Conservation (phyloP, 2,797 vertebrate genomes). For the Malurus leucopterus region DNA sequence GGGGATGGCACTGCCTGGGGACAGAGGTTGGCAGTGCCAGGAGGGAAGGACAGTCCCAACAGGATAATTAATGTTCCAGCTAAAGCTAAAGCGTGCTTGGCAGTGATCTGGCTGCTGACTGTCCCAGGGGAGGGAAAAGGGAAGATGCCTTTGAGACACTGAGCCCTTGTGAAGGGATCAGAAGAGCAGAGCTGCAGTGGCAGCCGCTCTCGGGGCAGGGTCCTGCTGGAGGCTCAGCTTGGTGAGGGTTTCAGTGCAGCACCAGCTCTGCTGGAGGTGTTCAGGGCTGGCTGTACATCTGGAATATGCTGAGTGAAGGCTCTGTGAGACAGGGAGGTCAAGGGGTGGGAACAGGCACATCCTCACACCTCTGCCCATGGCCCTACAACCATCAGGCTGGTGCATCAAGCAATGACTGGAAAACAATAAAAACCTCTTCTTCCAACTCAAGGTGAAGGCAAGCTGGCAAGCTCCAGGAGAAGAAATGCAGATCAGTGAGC, state of each 20-base stretch:
- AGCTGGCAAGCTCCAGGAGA: not conserved
- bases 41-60: not conserved
- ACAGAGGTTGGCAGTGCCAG: not conserved
- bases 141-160: not conserved
- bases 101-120: not conserved
- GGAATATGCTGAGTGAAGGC: not conserved
- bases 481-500: not conserved
- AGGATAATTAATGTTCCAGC: not conserved
- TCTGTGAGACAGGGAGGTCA: not conserved
- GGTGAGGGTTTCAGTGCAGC: not conserved
- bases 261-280: not conserved
- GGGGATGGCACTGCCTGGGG: not conserved
- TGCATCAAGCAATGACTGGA: not conserved
- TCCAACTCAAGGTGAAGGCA: not conserved
- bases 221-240: not conserved
- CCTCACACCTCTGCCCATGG: not conserved
- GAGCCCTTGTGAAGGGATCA: not conserved
- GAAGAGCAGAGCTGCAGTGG: not conserved
- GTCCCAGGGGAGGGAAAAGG: not conserved
- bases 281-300: not conserved
- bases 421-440: not conserved
- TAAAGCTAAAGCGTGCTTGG: not conserved
- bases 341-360: not conserved
- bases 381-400: not conserved
- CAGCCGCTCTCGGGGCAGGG: rapidly evolving